Evolutionary conservation across 1,140 invertebrate species (phyloP).

Genomic region (Schlechtendalia chinensis): DNA sequence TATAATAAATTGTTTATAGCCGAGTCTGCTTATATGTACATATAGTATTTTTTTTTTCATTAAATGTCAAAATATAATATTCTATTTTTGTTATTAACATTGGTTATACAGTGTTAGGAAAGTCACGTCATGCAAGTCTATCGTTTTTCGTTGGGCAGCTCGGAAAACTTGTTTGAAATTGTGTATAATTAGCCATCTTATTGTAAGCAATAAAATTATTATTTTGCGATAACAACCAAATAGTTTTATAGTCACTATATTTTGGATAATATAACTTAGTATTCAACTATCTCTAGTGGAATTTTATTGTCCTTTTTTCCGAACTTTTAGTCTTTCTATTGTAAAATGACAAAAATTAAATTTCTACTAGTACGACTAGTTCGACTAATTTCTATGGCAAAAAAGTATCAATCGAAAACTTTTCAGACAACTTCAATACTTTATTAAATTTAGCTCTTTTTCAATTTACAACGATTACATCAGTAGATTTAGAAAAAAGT

Average conservation of each 20-base stretch:
- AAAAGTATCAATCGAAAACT: background rate
- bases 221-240: background rate
- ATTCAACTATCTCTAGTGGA: background rate
- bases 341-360: constrained; percentile 58
- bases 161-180: constrained; percentile 1
- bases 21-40: no score
- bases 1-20: no score
- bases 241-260: background rate
- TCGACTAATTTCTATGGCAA: background rate
- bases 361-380: background rate
- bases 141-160: no score
- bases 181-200: background rate
- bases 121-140: no score
- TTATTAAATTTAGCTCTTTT: background rate
- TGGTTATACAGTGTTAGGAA: background rate
- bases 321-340: background rate
- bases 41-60: constrained; percentile 3
- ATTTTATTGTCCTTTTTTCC: background rate
- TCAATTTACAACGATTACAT: background rate
- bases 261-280: constrained; percentile 2
- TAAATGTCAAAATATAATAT: constrained; percentile 6
- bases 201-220: constrained; percentile 10
- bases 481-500: background rate
- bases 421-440: background rate
- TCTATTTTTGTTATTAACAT: constrained; percentile 4